Base-by-base conservation (phyloP, 1,140 invertebrate genomes). In the Trichoplusia ni region DNA sequence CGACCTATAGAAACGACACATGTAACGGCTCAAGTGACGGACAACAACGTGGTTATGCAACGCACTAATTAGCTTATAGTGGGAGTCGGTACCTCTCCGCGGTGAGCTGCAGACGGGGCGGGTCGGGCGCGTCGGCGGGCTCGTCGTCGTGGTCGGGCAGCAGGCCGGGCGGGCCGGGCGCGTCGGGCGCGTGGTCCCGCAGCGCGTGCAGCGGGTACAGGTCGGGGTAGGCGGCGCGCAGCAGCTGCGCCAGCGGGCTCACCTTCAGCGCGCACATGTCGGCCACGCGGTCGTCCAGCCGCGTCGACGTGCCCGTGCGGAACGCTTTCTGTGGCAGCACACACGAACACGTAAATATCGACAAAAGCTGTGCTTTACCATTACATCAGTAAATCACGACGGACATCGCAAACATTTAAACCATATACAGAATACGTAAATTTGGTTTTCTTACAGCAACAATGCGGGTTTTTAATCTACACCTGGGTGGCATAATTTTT, bases 191-290 rank as follows among this genome's bases (percentile, higher is more conserved):
- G 70, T 88, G 81, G 29, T 87, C 81, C 7, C 74, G 69, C 11
- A 98, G 91, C 67, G 88, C 89, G 86, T 99, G 97, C 35, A 99
- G 86, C 4, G 97, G 94, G 91, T 99, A 99, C 29, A 99, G 91
- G 89, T 97, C 95, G 6, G 99, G 98, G 92, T 99, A 99, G 62
- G 99, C 93, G 49, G 92, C 92, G 71, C 97, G 95, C 73, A 99
- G 93, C 2, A 99, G 92, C 74, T 95, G 93, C 51, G 90, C 83
- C 11, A 99, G 87, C 13, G 99, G 98, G 71, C 98, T 84, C 21
- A 94, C 95, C 91, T 99, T 99, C 92, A 99, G 95, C 83, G 96
- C 94, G 81, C 97, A 96, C 97, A 99, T 98, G 38, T 96, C 95
- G 79, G 94, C 97, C 1, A 98, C 94, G 31, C 98, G 93, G 84